Evolutionary conservation across 2,797 vertebrate species (phyloP).

Genomic region (Florisuga fusca): DNA sequence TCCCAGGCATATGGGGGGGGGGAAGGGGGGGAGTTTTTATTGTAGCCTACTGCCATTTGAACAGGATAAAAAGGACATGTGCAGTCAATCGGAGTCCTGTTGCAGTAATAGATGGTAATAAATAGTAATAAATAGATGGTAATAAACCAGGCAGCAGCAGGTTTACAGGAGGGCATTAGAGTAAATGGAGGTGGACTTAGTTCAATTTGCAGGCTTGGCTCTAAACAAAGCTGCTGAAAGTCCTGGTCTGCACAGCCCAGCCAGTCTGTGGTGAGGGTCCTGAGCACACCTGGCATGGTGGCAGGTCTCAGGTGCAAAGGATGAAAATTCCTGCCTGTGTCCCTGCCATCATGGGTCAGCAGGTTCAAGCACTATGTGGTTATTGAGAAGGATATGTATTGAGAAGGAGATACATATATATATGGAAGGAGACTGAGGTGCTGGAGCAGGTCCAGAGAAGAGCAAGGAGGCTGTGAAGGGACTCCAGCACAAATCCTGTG

Average conservation of each 20-base stretch:
- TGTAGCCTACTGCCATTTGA: neutral
- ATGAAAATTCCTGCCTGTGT: neutral
- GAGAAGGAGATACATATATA: too few relatives aligned
- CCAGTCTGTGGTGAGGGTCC: neutral
- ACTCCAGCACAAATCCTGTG: too few relatives aligned
- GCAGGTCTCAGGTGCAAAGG: neutral
- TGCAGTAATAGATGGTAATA: neutral
- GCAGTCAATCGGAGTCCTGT: neutral
- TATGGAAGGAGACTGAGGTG: too few relatives aligned
- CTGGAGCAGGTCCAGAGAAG: too few relatives aligned
- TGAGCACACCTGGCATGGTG: neutral
- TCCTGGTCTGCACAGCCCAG: neutral
- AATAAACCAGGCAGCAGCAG: neutral
- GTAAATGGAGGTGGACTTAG: neutral
- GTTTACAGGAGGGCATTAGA: neutral
- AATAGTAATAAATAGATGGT: neutral
- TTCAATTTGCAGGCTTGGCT: neutral
- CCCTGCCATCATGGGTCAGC: too few relatives aligned
- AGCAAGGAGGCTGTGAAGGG: too few relatives aligned
- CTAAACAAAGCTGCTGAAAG: neutral
- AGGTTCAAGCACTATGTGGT: fast-evolving
- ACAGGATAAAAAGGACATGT: neutral
- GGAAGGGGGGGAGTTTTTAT: neutral
- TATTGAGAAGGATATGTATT: too few relatives aligned
- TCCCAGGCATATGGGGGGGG: neutral